Base-by-base conservation (phyloP, 2,888 invertebrate genomes). In the Leistus spinibarbis region DNA sequence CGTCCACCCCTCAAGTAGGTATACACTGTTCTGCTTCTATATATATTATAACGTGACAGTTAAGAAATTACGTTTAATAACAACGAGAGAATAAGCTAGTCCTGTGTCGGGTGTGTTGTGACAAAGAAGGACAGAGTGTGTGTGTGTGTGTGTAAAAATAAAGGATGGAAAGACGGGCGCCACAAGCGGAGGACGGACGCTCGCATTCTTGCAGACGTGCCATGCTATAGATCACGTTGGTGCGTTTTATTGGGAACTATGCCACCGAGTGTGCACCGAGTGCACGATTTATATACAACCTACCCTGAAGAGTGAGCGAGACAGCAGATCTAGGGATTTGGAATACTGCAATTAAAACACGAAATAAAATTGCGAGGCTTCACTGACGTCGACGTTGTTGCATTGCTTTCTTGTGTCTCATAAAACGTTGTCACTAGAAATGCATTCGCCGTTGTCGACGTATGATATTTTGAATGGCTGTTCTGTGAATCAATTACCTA, bases 1-100 rank as follows among this genome's bases (percentile, higher is more conserved):
- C 57, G 17, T 57, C 57, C 57, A 9, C 57, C 57, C 17, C 20
- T 20, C 57, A 2, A 57, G 9, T n/a, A 9, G 10, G 60, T 17
- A 64, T 64, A 23, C 24, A 64, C 24, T n/a, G 54, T 53, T 16
- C 19, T 56, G 24, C 66, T 27, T 23, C 65, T 22, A 66, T 66
- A 40, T 40, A 72, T 66, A 66, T 72, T 27, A 72, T 56, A 65
- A n/a, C 54, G 69, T 75, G 75, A 75, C 75, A 75, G 75, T 69
- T 62, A 68, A 75, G 75, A 75, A 75, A 75, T 75, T 75, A 68
- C 75, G 23, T 75, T 75, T 75, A 75, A 75, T 75, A 75, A 71
- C 63, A n/a, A n/a, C n/a, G n/a, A n/a, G 54, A 62, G 70, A 65
- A 56, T 10, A 67, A 68, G 54, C 57, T n/a, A 57, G 67, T 27